Base-by-base conservation (phyloP, 2,888 invertebrate species). In the Tinea trinotella region DNA sequence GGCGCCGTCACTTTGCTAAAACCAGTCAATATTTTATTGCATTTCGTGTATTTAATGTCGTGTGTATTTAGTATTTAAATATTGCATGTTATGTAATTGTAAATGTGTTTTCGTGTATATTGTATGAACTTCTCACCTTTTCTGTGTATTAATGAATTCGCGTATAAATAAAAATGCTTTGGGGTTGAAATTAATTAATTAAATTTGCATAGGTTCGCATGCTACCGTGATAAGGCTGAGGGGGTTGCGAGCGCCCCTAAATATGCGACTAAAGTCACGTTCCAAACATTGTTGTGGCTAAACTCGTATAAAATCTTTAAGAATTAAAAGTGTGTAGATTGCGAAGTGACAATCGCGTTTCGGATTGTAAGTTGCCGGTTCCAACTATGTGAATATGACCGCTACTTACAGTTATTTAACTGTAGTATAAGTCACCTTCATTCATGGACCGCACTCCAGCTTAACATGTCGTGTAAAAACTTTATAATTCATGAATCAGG, bases 151-250 rank as follows among this genome's bases (percentile, higher is more conserved):
- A 46, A 46, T 7, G 40, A 19, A 46, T 50, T 50, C 50, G 48
- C 48, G 22, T 46, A 19, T 15, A 36, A 24, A 24, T 24, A 46
- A 46, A 46, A 46, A 18, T 50, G 50, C 50, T 50, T 24, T 63
- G 65, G 70, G 71, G 74, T 68, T 70, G 68, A 77, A 78, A 76
- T 79, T 78, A 75, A 82, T 82, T 84, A 82, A 82, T 82, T 80
- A 77, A 80, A 81, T 83, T 82, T 78, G 75, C 82, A 84, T 82
- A 82, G 80, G 75, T 78, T 76, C 72, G 72, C 80, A 76, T 72
- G 80, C 70, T 62, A 71, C 66, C 64, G 65, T 66, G 74, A 70
- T 74, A 74, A 74, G 70, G 61, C 61, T 64, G 56, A n/a, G n/a
- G 58, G 54, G 22, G 34, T 17, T 9, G 56, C 60, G 9, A 30